Evolutionary conservation across 2,797 vertebrate species (phyloP), one percentile per base, ranked within the genome.

Genomic region (Enoplosus armatus): DNA sequence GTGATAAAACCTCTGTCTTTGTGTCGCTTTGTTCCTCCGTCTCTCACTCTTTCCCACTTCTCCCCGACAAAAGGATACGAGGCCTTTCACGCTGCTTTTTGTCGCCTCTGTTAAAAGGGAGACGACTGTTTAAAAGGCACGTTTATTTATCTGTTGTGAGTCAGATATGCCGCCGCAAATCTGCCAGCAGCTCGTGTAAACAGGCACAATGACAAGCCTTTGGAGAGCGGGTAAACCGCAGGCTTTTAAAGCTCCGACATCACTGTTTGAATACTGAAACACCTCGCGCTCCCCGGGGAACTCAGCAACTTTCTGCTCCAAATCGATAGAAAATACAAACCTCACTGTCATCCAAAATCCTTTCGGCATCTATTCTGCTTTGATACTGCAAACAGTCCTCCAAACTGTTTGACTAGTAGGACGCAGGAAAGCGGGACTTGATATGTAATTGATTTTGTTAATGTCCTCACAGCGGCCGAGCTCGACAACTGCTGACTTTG

Each of bases 171-270:
- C 5, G 48, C 79, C 72, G 43, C 62, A 73, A 79, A 75, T 60
- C 73, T 76, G 80, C 82, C 80, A 66, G 75, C 58, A 56, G 75
- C 82, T 80, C 85, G 22, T 85, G 85, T 82, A 85, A 87, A 87
- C 82, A 77, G 69, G 54, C 61, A 69, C 75, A 39, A 59, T 72
- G 82, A 83, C 85, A 74, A 87, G 80, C 60, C 79, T 83, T 87
- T 54, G 48, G 81, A 79, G 79, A 84, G 77, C 4, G 26, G 56
- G 68, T 54, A 70, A 77, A 80, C 65, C 41, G n/a, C 63, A 48
- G 69, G 62, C 68, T 67, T 77, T 79, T 26, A 67, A 67, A 74
- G 76, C 77, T 67, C 41, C 33, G 2, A 67, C 80, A 45, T 73
- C 70, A 7, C 72, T 15, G 72, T 73, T 76, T 79, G 81, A 85